Evolutionary conservation across 2,888 invertebrate species (phyloP), one percentile per base, ranked within the genome.

Genomic region (Zygaena filipendulae): DNA sequence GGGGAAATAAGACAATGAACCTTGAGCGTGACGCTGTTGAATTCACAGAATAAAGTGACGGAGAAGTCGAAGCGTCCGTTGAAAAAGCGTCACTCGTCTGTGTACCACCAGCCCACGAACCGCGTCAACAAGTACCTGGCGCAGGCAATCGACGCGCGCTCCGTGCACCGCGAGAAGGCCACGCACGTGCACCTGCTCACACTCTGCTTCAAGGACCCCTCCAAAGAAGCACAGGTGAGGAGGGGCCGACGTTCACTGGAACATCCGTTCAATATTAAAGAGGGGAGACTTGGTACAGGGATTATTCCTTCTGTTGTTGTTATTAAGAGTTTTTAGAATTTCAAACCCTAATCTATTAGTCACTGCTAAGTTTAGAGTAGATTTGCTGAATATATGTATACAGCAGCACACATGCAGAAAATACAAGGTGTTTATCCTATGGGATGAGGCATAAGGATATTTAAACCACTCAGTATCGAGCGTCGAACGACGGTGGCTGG

Each of bases 111-210:
- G 70, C 92, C 93, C 18, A 90, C 90, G 19, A 95, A 94, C 74
- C 86, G 95, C 43, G 94, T 95, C 33, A 95, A 95, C 82, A 94
- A 93, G 64, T 94, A 91, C 72, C 82, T 95, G 50, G 90, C 92
- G 35, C 92, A 94, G 71, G 94, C 94, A 14, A 93, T 95, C 47
- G 92, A 92, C 60, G 94, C 94, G 16, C 84, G 95, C 39, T 92
- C 92, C 54, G 92, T 95, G 35, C 93, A 95, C 59, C 84, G 92
- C 34, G 94, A 95, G 67, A 95, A 95, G 70, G 88, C 91, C 11
- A 90, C 89, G 27, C 92, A 95, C 57, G 93, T 95, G 27, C 92
- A 93, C 59, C 83, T 91, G 25, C 70, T 92, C 35, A 94, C 94
- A 3, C 77, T 95, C 27, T 88, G 90, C 57, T 95, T 95, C 62